Evolutionary conservation across 92 coral and sea anemone genomes (phyloP), one percentile per base, ranked within the genome.

Genomic region (Meandrina meandrites): DNA sequence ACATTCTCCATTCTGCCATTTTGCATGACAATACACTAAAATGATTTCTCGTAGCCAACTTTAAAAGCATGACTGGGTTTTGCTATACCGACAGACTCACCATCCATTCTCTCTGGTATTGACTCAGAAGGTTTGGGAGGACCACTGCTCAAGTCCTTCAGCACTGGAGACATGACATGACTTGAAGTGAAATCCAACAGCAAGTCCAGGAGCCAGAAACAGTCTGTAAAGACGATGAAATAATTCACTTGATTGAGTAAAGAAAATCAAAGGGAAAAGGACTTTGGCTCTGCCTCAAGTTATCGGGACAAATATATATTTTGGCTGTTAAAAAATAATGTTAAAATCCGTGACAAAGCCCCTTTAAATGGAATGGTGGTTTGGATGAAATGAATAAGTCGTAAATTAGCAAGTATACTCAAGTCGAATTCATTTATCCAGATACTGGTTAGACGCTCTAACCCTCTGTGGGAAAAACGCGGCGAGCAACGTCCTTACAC

Each of bases 91-190:
- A 0, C 2, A 22, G 17, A 56, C 92, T 72, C 57, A 97, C 99
- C 99, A 78, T 97, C 99, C 99, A 97, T 97, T 88, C 99, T 91
- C 81, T 95, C 98, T 9, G 99, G 99, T n/a, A 90, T 66, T 5
- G 92, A 45, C 22, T 88, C 89, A 50, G 89, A 47, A 21, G 88
- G 48, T 11, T 86, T 75, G 2, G 93, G 91, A 1, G 92, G 85
- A 6, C 86, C 86, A 73, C 94, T 91, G 71, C 86, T 90, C 35
- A 88, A 79, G 8, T 93, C 94, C 35, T 90, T 86, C 10, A 97
- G 85, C 19, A 92, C 88, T 3, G 97, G 79, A 48, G 96, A 89
- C 47, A 95, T 50, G 37, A 90, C 81, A n/a, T 86, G 90, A 60
- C 68, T 86, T 22, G 92, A 87, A 15, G 99, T 93, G 79, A 93